phyloP scores from a whole-genome alignment of 2,113 vertebrate species.

The Malaclemys terrapin region DNA sequence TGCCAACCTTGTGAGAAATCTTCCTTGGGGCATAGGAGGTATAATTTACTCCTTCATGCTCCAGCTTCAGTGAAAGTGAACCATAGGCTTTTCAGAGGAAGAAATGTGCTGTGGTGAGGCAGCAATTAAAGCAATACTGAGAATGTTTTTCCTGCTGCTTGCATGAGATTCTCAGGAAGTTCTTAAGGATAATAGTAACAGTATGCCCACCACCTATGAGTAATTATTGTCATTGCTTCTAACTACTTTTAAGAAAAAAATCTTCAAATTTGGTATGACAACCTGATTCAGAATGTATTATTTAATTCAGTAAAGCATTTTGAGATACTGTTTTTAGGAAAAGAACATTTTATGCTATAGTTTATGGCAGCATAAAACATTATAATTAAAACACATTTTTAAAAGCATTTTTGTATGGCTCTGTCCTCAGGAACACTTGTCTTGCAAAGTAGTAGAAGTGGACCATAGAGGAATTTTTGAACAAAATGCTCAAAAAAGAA shows the following conservation, averaged over 20 bases:
- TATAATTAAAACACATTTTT: not conserved
- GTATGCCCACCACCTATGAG: slow-evolving; percentile 48
- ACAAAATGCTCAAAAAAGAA: not conserved
- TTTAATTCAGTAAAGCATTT: slow-evolving; percentile 35
- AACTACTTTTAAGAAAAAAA: not conserved
- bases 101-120: not conserved
- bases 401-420: not conserved
- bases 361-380: not conserved
- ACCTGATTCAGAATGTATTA: slow-evolving; percentile 39
- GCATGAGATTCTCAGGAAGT: not conserved
- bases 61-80: not conserved
- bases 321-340: not conserved
- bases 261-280: slow-evolving; percentile 27
- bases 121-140: not conserved
- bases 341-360: not conserved
- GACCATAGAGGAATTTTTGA: not conserved
- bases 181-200: slow-evolving; percentile 50
- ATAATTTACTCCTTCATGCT: not conserved
- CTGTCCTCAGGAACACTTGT: not conserved
- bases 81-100: slow-evolving; percentile 7
- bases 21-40: not conserved
- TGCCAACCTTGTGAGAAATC: not conserved
- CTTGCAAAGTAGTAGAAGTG: not conserved
- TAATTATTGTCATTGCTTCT: slow-evolving; percentile 60
- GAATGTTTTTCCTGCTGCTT: not conserved